A percentile compares a stretch with the other conserved stretches of the same genome.
Conservation (phyloP, 53 echinoderm and acorn worm species). For the Zoroaster sp. region DNA sequence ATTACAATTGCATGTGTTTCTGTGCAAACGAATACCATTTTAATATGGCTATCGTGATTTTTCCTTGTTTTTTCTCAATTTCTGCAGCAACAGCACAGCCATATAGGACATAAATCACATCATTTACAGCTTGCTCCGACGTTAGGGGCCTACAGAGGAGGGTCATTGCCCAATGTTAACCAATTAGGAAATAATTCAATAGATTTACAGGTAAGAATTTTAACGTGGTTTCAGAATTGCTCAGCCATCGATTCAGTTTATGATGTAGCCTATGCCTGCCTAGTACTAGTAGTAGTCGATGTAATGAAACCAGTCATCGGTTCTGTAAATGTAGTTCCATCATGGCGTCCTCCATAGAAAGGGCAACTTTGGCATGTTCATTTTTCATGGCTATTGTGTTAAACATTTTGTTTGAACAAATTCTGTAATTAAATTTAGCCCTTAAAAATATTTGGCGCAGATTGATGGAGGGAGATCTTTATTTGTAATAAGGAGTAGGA, state of each 20-base stretch:
- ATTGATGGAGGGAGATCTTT: no score
- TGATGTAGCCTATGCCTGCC: neutral
- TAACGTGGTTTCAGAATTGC: neutral
- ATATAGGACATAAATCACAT: conserved; percentile 65
- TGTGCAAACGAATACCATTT: neutral
- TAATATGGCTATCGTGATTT: neutral
- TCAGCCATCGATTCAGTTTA: neutral
- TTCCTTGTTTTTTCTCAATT: conserved; percentile 1
- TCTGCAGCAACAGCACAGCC: conserved; percentile 44
- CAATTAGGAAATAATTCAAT: conserved; percentile 96
- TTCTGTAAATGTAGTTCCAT: neutral
- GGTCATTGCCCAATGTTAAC: conserved; percentile 98
- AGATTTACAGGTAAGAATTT: conserved; percentile 87
- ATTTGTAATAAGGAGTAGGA: no score
- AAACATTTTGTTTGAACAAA: no score
- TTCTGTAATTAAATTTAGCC: no score
- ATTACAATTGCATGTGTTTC: conserved; percentile 28
- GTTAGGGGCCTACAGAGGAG: conserved; percentile 90
- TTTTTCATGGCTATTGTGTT: neutral
- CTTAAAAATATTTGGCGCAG: no score
- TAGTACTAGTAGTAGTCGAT: no score
- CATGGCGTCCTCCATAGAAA: neutral
- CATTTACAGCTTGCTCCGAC: conserved; percentile 88
- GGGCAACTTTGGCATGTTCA: neutral
- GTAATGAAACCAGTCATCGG: neutral